A percentile compares a stretch with the other conserved stretches of the same genome.
Evolutionary conservation across 1,140 invertebrate species (phyloP).

Genomic region (Drosophila orena): DNA sequence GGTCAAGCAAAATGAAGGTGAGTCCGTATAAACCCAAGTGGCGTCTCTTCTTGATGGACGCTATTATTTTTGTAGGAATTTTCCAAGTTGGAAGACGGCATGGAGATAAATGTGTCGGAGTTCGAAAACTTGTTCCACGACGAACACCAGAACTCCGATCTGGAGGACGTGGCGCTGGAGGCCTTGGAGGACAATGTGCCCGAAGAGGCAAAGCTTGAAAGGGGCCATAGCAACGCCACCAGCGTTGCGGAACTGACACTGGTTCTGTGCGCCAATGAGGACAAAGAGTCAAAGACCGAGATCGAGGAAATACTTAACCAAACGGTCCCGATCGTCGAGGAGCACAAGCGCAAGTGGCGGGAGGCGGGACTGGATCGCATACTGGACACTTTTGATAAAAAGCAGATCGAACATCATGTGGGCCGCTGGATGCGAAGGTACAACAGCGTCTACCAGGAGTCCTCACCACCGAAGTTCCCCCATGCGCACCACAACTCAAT

Average conservation of each 20-base stretch:
- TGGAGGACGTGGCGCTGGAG: slow-evolving; percentile 31
- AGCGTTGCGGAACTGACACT: slow-evolving; percentile 45
- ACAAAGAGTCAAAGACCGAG: slow-evolving; percentile 37
- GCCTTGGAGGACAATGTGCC: slow-evolving; percentile 18
- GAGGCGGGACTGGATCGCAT: slow-evolving; percentile 67
- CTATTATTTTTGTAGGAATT: slow-evolving; percentile 16
- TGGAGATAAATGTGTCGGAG: slow-evolving; percentile 7
- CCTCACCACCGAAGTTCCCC: not conserved
- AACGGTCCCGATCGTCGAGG: slow-evolving; percentile 69
- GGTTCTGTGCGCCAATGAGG: slow-evolving; percentile 40
- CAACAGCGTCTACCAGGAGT: slow-evolving; percentile 48
- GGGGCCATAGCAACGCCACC: slow-evolving; percentile 36
- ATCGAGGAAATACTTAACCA: slow-evolving; percentile 64
- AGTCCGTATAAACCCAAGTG: not conserved
- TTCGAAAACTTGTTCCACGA: slow-evolving; percentile 36
- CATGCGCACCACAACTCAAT: not conserved
- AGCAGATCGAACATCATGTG: slow-evolving; percentile 71
- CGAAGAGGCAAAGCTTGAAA: slow-evolving; percentile 21
- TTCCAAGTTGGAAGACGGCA: slow-evolving; percentile 6
- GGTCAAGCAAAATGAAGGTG: slow-evolving; percentile 54
- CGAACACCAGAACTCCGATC: slow-evolving; percentile 15
- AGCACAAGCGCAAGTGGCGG: slow-evolving; percentile 70
- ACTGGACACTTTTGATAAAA: slow-evolving; percentile 68
- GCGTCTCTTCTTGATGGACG: slow-evolving; percentile 7
- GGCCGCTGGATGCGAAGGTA: slow-evolving; percentile 69